Evolutionary conservation across 2,113 vertebrate genomes (phyloP).

Genomic region (Potamarius usumacintae): DNA sequence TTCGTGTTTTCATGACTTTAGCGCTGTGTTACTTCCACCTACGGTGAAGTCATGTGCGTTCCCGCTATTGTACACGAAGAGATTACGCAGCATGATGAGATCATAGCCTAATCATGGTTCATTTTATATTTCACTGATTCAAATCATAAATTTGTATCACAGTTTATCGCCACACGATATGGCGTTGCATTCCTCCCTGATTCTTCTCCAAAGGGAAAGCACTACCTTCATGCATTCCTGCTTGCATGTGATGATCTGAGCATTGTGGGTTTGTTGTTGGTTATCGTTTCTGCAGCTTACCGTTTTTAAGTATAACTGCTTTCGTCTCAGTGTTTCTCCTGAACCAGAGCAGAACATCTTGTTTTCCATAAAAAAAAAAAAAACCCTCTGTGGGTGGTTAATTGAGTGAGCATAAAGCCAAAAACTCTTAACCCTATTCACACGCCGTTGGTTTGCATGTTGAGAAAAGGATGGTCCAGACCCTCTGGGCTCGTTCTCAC

Average conservation of each 20-base stretch:
- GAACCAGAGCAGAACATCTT: slow-evolving; percentile 59
- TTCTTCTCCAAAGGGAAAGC: slow-evolving; percentile 18
- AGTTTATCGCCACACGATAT: too few relatives aligned
- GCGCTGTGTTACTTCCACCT: too few relatives aligned
- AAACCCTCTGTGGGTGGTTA: background rate
- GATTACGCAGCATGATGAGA: too few relatives aligned
- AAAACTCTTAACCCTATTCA: slow-evolving; percentile 6
- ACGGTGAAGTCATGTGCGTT: too few relatives aligned
- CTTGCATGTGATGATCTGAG: background rate
- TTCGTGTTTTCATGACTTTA: too few relatives aligned
- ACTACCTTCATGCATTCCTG: slow-evolving; percentile 21
- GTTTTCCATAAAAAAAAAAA: background rate
- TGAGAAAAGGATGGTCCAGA: background rate
- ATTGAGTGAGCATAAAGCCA: slow-evolving; percentile 15
- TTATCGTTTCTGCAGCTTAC: slow-evolving; percentile 31
- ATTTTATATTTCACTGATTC: too few relatives aligned
- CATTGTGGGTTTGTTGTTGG: slow-evolving; percentile 20
- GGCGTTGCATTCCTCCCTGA: background rate
- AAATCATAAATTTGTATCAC: too few relatives aligned
- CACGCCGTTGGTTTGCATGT: background rate
- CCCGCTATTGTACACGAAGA: too few relatives aligned
- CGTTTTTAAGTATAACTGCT: slow-evolving; percentile 60
- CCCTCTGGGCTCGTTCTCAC: slow-evolving; percentile 28
- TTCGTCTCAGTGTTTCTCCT: slow-evolving; percentile 56
- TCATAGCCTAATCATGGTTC: too few relatives aligned